Evolutionary conservation across 2,797 vertebrate genomes (phyloP).

Genomic region (Cyprinella venusta): DNA sequence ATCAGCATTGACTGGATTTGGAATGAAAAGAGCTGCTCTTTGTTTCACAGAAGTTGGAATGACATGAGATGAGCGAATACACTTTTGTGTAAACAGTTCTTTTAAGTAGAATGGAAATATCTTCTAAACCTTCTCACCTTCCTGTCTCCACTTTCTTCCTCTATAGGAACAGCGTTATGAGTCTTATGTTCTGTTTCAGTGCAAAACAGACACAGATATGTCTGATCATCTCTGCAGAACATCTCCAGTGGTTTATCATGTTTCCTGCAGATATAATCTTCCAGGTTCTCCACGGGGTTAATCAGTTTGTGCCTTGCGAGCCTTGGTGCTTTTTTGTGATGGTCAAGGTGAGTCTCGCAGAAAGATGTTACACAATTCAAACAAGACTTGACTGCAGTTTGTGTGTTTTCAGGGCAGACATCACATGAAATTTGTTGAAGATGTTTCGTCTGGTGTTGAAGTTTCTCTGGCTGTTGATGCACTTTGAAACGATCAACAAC

Average conservation of each 20-base stretch:
- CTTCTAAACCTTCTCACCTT: slow-evolving; percentile 8
- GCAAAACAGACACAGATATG: slow-evolving; percentile 40
- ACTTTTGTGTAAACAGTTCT: background rate
- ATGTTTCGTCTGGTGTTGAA: background rate
- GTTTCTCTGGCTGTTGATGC: background rate
- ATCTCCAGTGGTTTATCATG: slow-evolving; percentile 43
- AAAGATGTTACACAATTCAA: slow-evolving; percentile 42
- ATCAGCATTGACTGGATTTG: background rate
- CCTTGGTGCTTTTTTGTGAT: slow-evolving; percentile 16
- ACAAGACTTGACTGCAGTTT: slow-evolving; percentile 37
- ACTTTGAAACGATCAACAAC: slow-evolving; percentile 1
- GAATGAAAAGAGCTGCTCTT: background rate
- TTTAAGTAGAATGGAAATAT: background rate
- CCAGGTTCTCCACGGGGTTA: slow-evolving; percentile 35
- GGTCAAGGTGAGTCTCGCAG: slow-evolving; percentile 36
- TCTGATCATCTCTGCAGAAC: slow-evolving; percentile 47
- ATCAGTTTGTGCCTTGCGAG: slow-evolving; percentile 38
- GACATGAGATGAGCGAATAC: background rate
- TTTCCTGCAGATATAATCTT: slow-evolving; percentile 27
- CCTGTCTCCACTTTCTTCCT: slow-evolving; percentile 35
- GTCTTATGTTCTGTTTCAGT: slow-evolving; percentile 28
- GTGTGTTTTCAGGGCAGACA: slow-evolving; percentile 22
- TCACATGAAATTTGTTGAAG: slow-evolving; percentile 10
- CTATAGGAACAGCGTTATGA: slow-evolving; percentile 19
- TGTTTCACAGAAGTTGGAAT: background rate